These are phyloP conservation scores for Darevskia nairensis DNA, from an alignment of 2,797 vertebrate genomes.

Conservation along the genomic window DNA sequence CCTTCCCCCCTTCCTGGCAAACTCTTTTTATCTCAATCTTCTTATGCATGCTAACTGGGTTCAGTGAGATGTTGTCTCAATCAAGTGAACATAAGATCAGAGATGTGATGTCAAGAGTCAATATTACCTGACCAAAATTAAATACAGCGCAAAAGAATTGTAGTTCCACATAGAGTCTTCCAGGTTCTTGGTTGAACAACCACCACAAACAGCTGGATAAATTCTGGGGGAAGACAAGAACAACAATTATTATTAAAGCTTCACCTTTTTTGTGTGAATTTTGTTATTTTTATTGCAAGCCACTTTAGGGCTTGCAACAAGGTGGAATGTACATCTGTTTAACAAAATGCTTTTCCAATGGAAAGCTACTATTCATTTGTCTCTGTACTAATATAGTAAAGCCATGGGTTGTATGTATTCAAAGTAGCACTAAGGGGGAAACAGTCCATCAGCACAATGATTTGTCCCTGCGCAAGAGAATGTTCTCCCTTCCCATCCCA, in stretches of 20 bases:
- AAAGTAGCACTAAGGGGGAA: too few species aligned
- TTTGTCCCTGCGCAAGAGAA: too few species aligned
- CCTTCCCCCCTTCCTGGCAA: not conserved
- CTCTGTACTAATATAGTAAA: not conserved
- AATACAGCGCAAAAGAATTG: conserved; percentile 96
- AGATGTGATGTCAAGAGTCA: conserved; percentile 48
- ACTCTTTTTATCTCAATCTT: not conserved
- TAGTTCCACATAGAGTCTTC: conserved; percentile 92
- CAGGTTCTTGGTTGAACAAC: conserved; percentile 89
- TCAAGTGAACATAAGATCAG: not conserved
- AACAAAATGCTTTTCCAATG: not conserved
- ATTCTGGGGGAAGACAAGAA: conserved; percentile 81
- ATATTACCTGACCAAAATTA: conserved; percentile 94
- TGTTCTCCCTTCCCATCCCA: too few species aligned
- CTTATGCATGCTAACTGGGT: not conserved
- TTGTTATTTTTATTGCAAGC: not conserved
- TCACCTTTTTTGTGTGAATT: not conserved
- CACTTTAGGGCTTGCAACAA: not conserved
- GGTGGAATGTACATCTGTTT: not conserved
- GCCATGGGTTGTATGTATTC: too few species aligned
- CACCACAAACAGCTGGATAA: conserved; percentile 95
- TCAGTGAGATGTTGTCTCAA: not conserved
- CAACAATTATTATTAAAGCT: too few species aligned
- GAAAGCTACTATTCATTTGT: not conserved
- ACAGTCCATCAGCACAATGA: too few species aligned